A percentile compares a stretch with the other conserved stretches of the same genome.
Conservation (phyloP, 2,113 vertebrate genomes). For the Bubo bubo region DNA sequence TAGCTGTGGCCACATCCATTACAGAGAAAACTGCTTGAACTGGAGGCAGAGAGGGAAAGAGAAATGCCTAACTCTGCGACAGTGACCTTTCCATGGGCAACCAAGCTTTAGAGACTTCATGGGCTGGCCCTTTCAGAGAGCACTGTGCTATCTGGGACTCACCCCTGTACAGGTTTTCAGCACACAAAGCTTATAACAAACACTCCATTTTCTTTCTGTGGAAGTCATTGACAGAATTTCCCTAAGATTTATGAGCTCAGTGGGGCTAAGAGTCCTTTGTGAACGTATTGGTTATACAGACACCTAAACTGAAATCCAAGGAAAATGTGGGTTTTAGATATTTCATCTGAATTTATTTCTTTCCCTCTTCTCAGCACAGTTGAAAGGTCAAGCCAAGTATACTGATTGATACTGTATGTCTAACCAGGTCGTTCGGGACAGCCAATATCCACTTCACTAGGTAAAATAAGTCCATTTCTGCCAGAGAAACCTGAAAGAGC, state of each 20-base stretch:
- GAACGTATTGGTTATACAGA: neutral
- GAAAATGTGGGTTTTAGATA: neutral
- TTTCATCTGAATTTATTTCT: slow-evolving; percentile 15
- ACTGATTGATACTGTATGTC: neutral
- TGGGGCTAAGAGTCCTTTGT: neutral
- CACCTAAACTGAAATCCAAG: neutral
- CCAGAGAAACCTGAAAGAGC: slow-evolving; percentile 57
- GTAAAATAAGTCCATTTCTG: slow-evolving; percentile 66
- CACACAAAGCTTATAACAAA: neutral
- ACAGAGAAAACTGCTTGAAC: neutral
- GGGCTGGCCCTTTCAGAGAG: neutral
- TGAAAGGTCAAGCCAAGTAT: slow-evolving; percentile 39
- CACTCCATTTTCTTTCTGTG: neutral
- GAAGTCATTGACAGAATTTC: neutral
- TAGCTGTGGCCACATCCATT: neutral
- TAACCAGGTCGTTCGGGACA: neutral
- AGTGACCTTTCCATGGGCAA: neutral
- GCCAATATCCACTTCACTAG: slow-evolving; percentile 44
- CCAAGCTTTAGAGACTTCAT: neutral
- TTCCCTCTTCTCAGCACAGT: slow-evolving; percentile 33
- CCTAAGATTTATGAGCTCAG: neutral
- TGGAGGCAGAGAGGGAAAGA: neutral
- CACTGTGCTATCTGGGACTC: neutral
- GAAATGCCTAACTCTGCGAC: neutral
- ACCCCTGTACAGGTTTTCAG: neutral